Conservation (phyloP, 2,797 vertebrate species). For the Betta splendens region DNA sequence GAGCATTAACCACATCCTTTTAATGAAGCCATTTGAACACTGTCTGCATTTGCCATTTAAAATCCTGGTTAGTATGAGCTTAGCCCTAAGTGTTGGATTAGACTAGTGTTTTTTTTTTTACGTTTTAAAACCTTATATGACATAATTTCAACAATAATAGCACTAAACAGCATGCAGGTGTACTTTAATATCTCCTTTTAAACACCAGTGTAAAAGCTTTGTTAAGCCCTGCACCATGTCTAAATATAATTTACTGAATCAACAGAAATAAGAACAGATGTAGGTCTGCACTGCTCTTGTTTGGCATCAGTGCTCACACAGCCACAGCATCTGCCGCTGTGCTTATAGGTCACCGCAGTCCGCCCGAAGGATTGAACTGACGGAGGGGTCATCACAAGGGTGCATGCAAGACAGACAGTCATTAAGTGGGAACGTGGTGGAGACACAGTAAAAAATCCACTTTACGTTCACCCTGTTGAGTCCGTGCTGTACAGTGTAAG, state of each 20-base stretch:
- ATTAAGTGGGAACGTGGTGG: conserved; percentile 31
- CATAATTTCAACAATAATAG: neutral
- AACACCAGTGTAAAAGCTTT: conserved; percentile 14
- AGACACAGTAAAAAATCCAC: conserved; percentile 25
- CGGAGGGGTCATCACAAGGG: conserved; percentile 44
- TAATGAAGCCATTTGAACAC: conserved; percentile 23
- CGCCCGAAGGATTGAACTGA: conserved; percentile 65
- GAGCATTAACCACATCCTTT: conserved; percentile 20
- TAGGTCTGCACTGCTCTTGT: conserved; percentile 51
- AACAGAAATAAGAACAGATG: conserved; percentile 71
- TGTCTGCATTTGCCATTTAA: conserved; percentile 27
- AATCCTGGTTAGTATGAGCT: conserved; percentile 10
- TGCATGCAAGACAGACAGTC: conserved; percentile 24
- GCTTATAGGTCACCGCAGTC: conserved; percentile 51
- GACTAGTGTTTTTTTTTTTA: conserved; percentile 1
- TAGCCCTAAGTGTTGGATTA: conserved; percentile 2
- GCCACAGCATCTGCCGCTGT: conserved; percentile 72
- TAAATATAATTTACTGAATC: conserved; percentile 52
- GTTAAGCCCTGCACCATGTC: conserved; percentile 7
- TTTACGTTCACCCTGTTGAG: conserved; percentile 30
- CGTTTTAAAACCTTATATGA: neutral
- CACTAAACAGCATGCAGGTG: neutral
- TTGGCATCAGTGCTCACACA: conserved; percentile 55
- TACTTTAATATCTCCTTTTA: too few species aligned
- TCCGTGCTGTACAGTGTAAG: conserved; percentile 1